A percentile compares a stretch with the other conserved stretches of the same genome.
phyloP scores from a whole-genome alignment of 2,113 vertebrate genomes.

The Empidonax traillii region DNA sequence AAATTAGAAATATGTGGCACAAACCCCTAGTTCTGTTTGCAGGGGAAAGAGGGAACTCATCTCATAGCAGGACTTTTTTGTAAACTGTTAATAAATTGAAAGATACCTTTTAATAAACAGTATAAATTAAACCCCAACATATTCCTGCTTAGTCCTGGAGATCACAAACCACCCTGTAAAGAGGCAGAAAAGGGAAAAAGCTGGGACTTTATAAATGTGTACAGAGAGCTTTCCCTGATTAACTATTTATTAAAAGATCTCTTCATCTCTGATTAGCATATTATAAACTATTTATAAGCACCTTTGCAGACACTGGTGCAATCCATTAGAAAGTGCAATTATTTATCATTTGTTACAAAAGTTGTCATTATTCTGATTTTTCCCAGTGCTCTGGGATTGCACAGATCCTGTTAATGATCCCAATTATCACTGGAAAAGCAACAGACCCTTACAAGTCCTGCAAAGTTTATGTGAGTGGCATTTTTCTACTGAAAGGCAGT shows the following conservation, averaged over 20 bases:
- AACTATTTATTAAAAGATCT: not conserved
- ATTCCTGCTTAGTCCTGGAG: not conserved
- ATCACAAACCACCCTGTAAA: not conserved
- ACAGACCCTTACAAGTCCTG: not conserved
- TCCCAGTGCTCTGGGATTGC: not conserved
- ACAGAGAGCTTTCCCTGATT: not conserved
- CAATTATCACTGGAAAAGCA: not conserved
- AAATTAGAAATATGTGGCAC: rapidly evolving
- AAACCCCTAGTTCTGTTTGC: not conserved
- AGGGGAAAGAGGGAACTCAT: not conserved
- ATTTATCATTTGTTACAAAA: not conserved
- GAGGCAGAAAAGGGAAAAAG: not conserved
- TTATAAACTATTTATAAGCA: not conserved
- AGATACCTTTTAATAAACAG: not conserved
- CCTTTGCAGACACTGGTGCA: not conserved
- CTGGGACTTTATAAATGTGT: not conserved
- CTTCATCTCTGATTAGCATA: not conserved
- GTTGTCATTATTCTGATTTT: not conserved
- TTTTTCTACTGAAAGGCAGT: not conserved
- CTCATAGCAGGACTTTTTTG: not conserved
- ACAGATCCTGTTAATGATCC: not conserved
- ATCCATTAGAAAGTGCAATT: not conserved
- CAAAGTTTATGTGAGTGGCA: not conserved
- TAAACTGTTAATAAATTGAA: not conserved
- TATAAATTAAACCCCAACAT: not conserved